Conservation (phyloP, 2,113 vertebrate species). For the Cyanoderma ruficeps region DNA sequence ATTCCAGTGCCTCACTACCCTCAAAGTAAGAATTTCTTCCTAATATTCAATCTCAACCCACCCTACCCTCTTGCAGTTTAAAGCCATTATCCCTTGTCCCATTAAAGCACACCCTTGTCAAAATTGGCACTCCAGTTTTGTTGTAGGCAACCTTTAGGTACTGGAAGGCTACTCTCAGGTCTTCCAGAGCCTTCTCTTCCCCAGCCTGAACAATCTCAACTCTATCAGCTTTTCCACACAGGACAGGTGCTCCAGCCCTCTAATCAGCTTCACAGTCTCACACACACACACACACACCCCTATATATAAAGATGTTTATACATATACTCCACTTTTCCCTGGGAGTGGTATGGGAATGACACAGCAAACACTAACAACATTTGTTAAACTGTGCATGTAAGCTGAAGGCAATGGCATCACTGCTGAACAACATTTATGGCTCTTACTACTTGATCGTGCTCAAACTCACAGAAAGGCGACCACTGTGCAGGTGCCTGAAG, state of each 20-base stretch:
- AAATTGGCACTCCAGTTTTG: not conserved
- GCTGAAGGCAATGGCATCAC: not conserved
- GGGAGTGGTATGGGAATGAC: not conserved
- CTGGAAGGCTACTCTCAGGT: not conserved
- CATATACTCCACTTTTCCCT: not conserved
- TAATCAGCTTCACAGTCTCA: not conserved
- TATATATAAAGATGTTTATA: not conserved
- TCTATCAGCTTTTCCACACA: not conserved
- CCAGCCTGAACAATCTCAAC: not conserved
- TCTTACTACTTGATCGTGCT: not conserved
- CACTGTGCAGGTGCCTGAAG: not conserved
- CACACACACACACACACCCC: no score
- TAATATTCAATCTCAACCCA: not conserved
- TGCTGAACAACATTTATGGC: not conserved
- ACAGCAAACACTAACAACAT: not conserved
- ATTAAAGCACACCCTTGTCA: not conserved
- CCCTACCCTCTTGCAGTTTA: not conserved
- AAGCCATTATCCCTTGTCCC: not conserved
- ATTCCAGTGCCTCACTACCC: not conserved
- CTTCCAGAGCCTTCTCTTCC: not conserved
- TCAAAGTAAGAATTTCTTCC: not conserved
- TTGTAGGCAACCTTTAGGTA: not conserved
- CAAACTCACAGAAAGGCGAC: not conserved
- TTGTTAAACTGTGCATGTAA: not conserved
- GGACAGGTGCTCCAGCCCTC: not conserved